These are phyloP conservation scores for Sitta carolinensis DNA, from an alignment of 2,797 vertebrate genomes.

Conservation along the genomic window DNA sequence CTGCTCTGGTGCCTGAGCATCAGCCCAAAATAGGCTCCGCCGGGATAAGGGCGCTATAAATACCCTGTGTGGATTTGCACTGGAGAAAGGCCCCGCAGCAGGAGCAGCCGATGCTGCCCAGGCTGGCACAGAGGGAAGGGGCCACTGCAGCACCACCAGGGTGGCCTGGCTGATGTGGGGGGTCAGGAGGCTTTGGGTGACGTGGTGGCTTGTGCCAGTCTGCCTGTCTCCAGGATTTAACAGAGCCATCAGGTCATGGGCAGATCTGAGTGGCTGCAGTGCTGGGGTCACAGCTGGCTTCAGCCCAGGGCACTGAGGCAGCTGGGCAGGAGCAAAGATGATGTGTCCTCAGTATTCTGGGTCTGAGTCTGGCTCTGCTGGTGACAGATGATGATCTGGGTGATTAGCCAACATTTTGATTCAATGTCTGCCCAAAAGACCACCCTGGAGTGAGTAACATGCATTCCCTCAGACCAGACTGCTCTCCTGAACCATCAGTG, in stretches of 20 bases:
- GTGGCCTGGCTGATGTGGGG: accelerated
- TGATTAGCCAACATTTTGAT: background rate
- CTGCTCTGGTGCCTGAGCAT: background rate
- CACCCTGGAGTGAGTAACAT: background rate
- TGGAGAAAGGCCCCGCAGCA: background rate
- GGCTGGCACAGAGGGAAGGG: accelerated
- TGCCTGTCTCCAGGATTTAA: background rate
- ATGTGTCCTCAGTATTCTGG: background rate
- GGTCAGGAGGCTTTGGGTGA: background rate
- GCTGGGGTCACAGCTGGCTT: background rate
- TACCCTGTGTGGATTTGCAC: background rate
- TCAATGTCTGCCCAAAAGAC: background rate
- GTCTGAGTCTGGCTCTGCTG: background rate
- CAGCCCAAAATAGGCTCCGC: background rate
- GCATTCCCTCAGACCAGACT: background rate
- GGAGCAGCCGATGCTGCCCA: background rate
- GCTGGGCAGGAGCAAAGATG: background rate
- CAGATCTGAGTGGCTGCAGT: accelerated
- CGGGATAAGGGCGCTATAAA: background rate
- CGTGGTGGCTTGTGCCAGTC: accelerated
- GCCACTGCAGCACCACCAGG: background rate
- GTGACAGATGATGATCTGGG: background rate
- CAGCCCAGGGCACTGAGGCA: accelerated
- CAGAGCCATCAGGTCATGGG: accelerated
- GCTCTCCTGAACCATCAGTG: background rate